Conservation (phyloP, 2,113 vertebrate genomes). For the Cichladusa arquata region DNA sequence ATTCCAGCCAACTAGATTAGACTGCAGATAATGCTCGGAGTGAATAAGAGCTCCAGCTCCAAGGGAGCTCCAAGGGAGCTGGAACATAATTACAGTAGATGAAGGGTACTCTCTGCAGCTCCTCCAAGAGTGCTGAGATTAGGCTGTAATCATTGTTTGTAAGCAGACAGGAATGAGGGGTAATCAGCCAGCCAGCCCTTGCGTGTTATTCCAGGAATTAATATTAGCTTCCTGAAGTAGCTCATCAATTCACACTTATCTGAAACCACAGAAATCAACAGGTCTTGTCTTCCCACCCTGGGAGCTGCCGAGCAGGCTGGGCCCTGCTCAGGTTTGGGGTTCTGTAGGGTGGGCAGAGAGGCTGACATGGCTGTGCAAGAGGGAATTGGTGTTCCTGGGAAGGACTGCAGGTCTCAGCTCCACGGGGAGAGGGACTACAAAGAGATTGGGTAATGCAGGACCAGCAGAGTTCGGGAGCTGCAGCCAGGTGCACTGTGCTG, state of each 20-base stretch:
- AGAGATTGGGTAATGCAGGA: neutral
- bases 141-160: conserved; percentile 74
- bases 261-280: conserved; percentile 29
- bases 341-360: rapidly evolving
- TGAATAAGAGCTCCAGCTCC: conserved; percentile 55
- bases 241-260: neutral
- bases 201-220: conserved; percentile 61
- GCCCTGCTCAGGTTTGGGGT: neutral
- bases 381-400: neutral
- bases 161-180: conserved; percentile 70
- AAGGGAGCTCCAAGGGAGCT: conserved; percentile 53
- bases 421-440: neutral
- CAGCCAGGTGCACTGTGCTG: neutral
- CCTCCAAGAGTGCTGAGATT: conserved; percentile 71
- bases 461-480: neutral
- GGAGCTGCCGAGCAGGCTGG: rapidly evolving
- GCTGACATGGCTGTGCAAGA: neutral
- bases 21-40: conserved; percentile 42
- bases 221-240: conserved; percentile 56
- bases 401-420: neutral
- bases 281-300: neutral
- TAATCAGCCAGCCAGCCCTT: conserved; percentile 66
- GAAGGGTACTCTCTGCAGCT: conserved; percentile 60
- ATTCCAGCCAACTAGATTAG: conserved; percentile 49
- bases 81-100: conserved; percentile 62